Percentiles rank a stretch among this genome's conserved stretches.
phyloP scores from a whole-genome alignment of 2,888 invertebrate genomes.

The Mythimna ferrago region DNA sequence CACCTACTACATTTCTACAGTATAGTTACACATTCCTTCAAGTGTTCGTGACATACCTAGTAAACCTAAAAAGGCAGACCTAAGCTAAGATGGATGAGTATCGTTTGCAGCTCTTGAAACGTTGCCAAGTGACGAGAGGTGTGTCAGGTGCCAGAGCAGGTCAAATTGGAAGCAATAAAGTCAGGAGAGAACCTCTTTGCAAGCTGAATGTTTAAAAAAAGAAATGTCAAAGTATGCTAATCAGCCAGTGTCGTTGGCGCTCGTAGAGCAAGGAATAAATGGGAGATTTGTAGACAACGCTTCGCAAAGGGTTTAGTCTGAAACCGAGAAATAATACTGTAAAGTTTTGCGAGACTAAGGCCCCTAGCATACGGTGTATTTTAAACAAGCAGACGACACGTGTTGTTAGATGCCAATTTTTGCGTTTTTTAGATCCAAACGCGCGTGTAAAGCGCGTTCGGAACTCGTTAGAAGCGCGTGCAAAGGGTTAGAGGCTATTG shows the following conservation, averaged over 20 bases:
- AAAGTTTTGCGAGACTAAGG: neutral
- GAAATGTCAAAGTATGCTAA: conserved; percentile 13
- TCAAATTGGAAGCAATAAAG: conserved; percentile 51
- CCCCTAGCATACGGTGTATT: no score
- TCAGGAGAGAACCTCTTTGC: conserved; percentile 20
- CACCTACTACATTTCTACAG: no score
- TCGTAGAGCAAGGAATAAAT: neutral
- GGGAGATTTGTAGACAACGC: neutral
- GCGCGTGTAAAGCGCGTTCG: no score
- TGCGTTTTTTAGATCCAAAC: no score
- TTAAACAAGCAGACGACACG: no score
- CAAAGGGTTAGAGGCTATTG: no score
- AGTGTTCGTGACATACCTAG: conserved; percentile 7
- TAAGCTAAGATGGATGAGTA: conserved; percentile 55
- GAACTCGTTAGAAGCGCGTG: no score
- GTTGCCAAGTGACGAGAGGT: conserved; percentile 43
- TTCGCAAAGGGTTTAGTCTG: no score
- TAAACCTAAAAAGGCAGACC: conserved; percentile 21
- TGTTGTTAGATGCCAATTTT: no score
- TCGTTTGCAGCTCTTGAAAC: conserved; percentile 45
- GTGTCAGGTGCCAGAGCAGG: conserved; percentile 38
- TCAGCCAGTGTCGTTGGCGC: neutral
- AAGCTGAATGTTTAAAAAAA: conserved; percentile 25
- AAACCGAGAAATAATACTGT: neutral
- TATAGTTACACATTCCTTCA: conserved; percentile 2